Conservation (phyloP, 2,888 invertebrate genomes). For the Ceraclea dissimilis region DNA sequence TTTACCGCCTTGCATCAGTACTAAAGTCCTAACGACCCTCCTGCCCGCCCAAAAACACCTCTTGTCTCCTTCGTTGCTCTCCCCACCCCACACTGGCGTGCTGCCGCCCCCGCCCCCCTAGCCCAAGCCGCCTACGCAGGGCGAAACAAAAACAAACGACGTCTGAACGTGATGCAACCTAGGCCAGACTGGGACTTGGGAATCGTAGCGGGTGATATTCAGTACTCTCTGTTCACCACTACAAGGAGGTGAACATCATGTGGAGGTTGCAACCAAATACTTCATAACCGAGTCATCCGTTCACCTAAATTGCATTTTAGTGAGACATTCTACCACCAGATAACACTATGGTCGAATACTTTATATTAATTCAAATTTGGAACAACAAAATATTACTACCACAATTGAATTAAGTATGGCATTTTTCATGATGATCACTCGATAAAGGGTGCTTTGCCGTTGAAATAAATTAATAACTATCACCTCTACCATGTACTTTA, state of each 20-base stretch:
- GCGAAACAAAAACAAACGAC: constrained; percentile 26
- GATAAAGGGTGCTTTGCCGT: no score
- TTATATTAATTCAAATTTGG: no score
- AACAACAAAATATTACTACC: no score
- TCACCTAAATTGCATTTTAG: not conserved
- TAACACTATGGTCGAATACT: no score
- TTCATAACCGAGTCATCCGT: not conserved
- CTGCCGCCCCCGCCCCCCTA: not conserved
- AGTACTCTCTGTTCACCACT: not conserved
- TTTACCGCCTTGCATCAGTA: not conserved
- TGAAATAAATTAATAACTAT: no score
- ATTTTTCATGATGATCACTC: no score
- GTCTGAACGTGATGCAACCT: constrained; percentile 26
- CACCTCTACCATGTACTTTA: no score
- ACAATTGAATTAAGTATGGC: no score
- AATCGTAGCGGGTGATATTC: constrained; percentile 5
- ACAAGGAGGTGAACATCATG: constrained; percentile 4
- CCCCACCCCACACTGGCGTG: not conserved
- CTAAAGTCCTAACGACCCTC: constrained; percentile 4
- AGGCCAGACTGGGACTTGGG: constrained; percentile 24
- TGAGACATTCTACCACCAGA: not conserved
- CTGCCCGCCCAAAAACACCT: constrained; percentile 5
- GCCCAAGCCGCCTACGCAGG: constrained; percentile 22
- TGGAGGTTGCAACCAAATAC: not conserved
- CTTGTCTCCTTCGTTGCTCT: not conserved